phyloP scores from a whole-genome alignment of 2,113 vertebrate species.

The Psettodes erumei region DNA sequence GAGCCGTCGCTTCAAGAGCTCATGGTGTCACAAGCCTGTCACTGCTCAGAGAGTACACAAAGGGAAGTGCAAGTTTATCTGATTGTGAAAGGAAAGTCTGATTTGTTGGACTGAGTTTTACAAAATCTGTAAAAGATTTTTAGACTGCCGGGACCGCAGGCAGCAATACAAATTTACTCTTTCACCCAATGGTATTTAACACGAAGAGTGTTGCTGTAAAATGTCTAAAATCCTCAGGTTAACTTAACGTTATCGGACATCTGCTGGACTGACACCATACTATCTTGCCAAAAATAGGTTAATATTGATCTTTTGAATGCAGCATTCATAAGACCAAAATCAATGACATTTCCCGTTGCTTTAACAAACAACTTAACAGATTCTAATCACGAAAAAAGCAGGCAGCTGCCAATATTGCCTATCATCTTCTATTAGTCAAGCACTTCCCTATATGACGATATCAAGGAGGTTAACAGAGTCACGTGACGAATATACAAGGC shows the following conservation, averaged over 20 bases:
- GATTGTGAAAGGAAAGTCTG: not conserved
- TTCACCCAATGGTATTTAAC: not conserved
- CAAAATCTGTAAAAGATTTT: too few species aligned
- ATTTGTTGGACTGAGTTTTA: too few species aligned
- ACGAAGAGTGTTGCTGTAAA: not conserved
- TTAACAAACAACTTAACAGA: slow-evolving; percentile 1
- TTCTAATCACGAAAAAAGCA: not conserved
- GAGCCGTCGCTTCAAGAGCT: slow-evolving; percentile 43
- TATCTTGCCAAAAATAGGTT: not conserved
- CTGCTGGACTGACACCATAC: not conserved
- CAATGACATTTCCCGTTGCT: not conserved
- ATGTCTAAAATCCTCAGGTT: not conserved
- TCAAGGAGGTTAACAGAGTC: slow-evolving; percentile 38
- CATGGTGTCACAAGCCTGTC: slow-evolving; percentile 30
- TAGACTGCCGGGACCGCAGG: not conserved
- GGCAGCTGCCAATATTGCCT: not conserved
- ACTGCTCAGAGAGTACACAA: slow-evolving; percentile 14
- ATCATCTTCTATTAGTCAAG: not conserved
- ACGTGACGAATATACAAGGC: slow-evolving; percentile 60
- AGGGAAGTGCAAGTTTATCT: too few species aligned
- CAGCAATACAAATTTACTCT: slow-evolving; percentile 16
- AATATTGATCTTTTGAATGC: slow-evolving; percentile 5
- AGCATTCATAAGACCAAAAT: slow-evolving; percentile 20
- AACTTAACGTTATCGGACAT: not conserved
- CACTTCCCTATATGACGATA: slow-evolving; percentile 5